Evolutionary conservation across 2,113 vertebrate genomes (phyloP), one percentile per base, ranked within the genome.

Genomic region (Labeo rohita): DNA sequence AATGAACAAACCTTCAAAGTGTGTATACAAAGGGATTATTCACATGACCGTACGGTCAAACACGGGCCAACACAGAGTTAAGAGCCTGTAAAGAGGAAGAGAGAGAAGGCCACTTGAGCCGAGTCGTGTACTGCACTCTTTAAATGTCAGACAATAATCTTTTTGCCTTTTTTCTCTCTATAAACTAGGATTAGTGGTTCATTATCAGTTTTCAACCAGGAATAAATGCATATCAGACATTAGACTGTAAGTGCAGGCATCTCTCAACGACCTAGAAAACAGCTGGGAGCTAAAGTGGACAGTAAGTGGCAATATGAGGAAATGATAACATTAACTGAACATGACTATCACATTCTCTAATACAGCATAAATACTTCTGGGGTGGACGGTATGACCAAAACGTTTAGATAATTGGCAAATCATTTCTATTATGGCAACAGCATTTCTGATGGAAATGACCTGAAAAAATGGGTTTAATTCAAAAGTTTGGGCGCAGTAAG

Each of bases 1-100:
- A 85, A 87, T 87, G 73, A 89, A 87, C 78, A 85, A 49, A 23
- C 61, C 74, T 34, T 80, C 86, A 79, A 54, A 84, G 49, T 66
- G 63, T 87, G 83, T 89, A 54, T 77, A 87, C 85, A 70, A 18
- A 83, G 68, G 49, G 86, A 89, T 89, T 89, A 87, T 83, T 82
- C 79, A 56, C 59, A 83, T 5, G n/a, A 79, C 43, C 79, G 21
- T 23, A 66, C 13, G 13, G 77, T 87, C 76, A 47, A 39, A 82
- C 9, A n/a, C 56, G 45, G 59, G 66, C 74, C 56, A 45, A 83
- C 39, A 39, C 49, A 2, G 65, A 76, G 72, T 75, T 54, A 78
- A 89, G 50, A 83, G 65, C 10, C 28, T 63, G 78, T 56, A 50
- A 70, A 66, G 56, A 82, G 54, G 39, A 50, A 77, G 18, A 77